phyloP scores from a whole-genome alignment of 2,797 vertebrate genomes.

The Hippoglossus hippoglossus region DNA sequence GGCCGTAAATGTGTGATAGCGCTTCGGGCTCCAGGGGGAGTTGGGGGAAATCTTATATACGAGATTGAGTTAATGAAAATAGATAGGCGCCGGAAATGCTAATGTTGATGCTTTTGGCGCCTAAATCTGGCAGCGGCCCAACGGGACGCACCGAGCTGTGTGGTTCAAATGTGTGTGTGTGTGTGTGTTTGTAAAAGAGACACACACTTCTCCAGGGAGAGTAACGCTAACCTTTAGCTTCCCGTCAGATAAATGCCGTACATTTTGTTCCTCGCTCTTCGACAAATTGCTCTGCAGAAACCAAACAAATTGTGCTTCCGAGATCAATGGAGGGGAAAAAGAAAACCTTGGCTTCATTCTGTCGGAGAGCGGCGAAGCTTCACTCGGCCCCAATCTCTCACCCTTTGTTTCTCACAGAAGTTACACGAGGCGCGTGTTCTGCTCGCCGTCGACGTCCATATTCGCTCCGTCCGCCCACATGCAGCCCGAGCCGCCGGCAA shows the following conservation, averaged over 20 bases:
- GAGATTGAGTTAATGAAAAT: constrained; percentile 60
- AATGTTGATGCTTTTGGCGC: constrained; percentile 70
- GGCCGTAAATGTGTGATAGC: constrained; percentile 41
- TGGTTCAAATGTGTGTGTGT: constrained; percentile 4
- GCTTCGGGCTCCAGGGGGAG: constrained; percentile 44
- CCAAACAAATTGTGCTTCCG: constrained; percentile 22
- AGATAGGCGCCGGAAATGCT: constrained; percentile 62
- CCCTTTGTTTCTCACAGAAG: constrained; percentile 15
- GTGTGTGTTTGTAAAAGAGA: constrained; percentile 1
- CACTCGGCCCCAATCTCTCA: neutral
- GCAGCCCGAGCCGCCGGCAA: constrained; percentile 29
- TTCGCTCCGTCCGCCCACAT: constrained; percentile 36
- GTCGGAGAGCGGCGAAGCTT: no score
- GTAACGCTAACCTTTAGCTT: constrained; percentile 31
- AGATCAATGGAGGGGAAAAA: constrained; percentile 17
- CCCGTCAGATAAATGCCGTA: constrained; percentile 19
- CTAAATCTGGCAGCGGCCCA: constrained; percentile 41
- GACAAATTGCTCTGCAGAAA: constrained; percentile 38
- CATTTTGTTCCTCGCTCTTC: constrained; percentile 7
- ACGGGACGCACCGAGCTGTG: constrained; percentile 9
- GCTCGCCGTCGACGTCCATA: constrained; percentile 33
- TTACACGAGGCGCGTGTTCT: neutral
- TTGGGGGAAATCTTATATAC: constrained; percentile 39
- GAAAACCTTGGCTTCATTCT: neutral
- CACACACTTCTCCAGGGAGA: neutral